Evolutionary conservation across 2,113 vertebrate genomes (phyloP).

Genomic region (Equus quagga): DNA sequence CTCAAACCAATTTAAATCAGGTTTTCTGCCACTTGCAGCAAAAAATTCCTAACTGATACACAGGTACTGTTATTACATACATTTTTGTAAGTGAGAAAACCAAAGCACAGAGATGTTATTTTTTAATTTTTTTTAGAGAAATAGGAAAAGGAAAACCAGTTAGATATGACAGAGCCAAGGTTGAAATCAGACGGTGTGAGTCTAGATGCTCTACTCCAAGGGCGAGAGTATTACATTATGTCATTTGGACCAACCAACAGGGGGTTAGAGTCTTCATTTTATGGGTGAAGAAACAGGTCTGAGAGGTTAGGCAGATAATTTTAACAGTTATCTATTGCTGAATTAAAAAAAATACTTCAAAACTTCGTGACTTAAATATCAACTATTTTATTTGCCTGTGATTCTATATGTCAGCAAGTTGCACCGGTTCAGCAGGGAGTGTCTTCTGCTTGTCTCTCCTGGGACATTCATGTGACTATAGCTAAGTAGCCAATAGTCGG

Average conservation of each 20-base stretch:
- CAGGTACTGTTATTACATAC: background rate
- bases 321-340: background rate
- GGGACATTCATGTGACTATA: background rate
- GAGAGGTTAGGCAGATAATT: background rate
- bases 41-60: background rate
- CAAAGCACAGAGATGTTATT: background rate
- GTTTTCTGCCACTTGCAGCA: background rate
- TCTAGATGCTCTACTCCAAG: background rate
- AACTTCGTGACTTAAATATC: background rate
- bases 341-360: background rate
- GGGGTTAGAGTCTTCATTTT: background rate
- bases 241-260: background rate
- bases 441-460: background rate
- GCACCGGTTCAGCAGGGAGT: background rate
- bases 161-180: background rate
- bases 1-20: background rate
- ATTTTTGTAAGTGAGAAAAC: background rate
- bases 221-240: background rate
- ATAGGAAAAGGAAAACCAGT: background rate
- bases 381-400: background rate
- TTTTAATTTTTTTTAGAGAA: background rate
- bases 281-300: background rate
- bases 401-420: background rate
- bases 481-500: too few species aligned
- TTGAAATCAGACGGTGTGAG: background rate